Evolutionary conservation across 2,888 invertebrate genomes (phyloP).

Genomic region (Drosophila aldrichi): DNA sequence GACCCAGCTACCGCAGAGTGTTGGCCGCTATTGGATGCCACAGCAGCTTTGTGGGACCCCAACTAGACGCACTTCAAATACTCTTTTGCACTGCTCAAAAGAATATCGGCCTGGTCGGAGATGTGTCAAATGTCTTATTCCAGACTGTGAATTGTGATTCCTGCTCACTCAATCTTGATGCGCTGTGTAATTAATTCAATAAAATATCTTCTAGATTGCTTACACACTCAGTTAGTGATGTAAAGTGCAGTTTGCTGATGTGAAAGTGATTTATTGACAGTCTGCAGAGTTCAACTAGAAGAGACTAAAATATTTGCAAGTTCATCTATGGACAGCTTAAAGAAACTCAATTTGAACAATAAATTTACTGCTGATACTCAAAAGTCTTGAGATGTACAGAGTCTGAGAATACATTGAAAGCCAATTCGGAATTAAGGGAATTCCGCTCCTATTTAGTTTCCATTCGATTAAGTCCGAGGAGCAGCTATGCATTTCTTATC

Average conservation of each 20-base stretch:
- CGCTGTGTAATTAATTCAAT: neutral
- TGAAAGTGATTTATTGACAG: no score
- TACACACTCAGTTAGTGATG: no score
- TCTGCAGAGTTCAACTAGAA: no score
- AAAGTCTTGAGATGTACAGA: neutral
- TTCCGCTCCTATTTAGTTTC: neutral
- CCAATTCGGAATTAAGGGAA: neutral
- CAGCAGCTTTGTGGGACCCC: no score
- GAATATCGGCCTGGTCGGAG: neutral
- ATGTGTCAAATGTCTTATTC: neutral
- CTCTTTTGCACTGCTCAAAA: neutral
- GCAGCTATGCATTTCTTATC: neutral
- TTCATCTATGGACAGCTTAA: no score
- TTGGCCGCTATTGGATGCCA: no score
- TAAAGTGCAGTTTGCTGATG: no score
- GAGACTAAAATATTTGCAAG: no score
- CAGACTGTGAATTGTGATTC: neutral
- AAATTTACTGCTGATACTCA: neutral
- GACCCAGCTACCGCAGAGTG: constrained; percentile 41
- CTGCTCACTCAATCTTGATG: neutral
- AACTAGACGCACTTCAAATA: neutral
- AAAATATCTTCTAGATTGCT: no score
- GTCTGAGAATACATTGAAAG: neutral
- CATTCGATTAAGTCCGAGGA: neutral
- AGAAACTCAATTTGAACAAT: no score